Evolutionary conservation across 2,113 vertebrate species (phyloP).

Genomic region (Suncus etruscus): DNA sequence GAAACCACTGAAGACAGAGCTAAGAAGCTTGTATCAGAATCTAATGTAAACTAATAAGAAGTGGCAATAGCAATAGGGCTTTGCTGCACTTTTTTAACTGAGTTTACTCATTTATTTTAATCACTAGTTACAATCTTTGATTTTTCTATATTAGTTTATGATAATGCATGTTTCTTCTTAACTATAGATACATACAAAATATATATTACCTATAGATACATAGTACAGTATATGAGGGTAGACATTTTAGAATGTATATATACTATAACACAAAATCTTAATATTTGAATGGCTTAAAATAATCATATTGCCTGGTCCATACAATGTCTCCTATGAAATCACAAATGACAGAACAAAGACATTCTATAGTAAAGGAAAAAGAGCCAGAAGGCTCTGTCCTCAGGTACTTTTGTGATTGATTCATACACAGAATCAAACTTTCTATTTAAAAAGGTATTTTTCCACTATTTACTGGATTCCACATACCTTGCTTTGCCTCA

Average conservation of each 20-base stretch:
- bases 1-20: slow-evolving; percentile 25
- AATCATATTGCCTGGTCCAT: slow-evolving; percentile 8
- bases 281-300: slow-evolving; percentile 43
- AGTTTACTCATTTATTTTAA: slow-evolving; percentile 28
- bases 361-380: background rate
- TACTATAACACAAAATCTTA: background rate
- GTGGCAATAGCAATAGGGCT: background rate
- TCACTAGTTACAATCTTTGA: background rate
- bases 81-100: background rate
- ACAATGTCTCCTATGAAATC: slow-evolving; percentile 20
- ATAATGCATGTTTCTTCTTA: too few species aligned
- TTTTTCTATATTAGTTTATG: background rate
- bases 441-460: background rate
- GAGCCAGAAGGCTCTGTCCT: background rate
- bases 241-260: background rate
- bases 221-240: background rate
- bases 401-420: slow-evolving; percentile 1
- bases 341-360: slow-evolving; percentile 15
- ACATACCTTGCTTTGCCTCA: background rate
- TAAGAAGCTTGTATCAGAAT: slow-evolving; percentile 38
- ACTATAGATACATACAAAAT: background rate
- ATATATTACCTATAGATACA: background rate
- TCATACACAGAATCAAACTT: background rate
- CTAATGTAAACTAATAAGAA: slow-evolving; percentile 56
- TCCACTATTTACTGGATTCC: background rate